Percentiles rank a stretch among this genome's conserved stretches.
Conservation (phyloP, 2,797 vertebrate genomes). For the Leucoraja ocellata region DNA sequence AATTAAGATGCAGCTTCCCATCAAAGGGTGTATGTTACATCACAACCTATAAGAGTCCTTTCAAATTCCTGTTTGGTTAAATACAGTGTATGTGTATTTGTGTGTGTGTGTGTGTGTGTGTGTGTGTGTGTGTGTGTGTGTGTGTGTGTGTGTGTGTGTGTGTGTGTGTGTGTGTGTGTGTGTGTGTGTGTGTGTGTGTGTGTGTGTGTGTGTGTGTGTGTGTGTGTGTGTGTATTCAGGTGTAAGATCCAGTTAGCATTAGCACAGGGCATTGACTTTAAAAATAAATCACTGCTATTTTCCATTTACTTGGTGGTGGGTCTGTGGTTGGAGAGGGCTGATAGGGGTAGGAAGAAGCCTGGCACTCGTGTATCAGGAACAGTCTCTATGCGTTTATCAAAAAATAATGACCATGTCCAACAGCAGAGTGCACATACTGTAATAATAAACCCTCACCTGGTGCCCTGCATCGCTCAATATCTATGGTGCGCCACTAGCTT, state of each 20-base stretch:
- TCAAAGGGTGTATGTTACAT: background rate
- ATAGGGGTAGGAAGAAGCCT: background rate
- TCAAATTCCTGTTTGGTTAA: background rate
- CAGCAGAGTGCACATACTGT: background rate
- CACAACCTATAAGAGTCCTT: background rate
- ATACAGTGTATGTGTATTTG: background rate
- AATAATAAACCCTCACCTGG: background rate
- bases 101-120: no score
- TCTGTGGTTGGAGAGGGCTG: no score
- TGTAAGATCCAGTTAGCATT: background rate
- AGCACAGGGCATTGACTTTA: background rate
- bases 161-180: no score
- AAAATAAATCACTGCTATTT: background rate
- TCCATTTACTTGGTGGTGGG: background rate
- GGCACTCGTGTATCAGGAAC: background rate
- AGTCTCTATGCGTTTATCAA: background rate
- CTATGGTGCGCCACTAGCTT: background rate
- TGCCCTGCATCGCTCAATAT: background rate
- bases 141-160: no score
- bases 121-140: no score
- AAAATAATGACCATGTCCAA: background rate
- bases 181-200: no score
- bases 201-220: no score
- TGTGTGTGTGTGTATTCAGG: background rate
- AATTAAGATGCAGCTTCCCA: background rate